phyloP scores from a whole-genome alignment of 2,797 vertebrate genomes.

The Micrastur ruficollis region DNA sequence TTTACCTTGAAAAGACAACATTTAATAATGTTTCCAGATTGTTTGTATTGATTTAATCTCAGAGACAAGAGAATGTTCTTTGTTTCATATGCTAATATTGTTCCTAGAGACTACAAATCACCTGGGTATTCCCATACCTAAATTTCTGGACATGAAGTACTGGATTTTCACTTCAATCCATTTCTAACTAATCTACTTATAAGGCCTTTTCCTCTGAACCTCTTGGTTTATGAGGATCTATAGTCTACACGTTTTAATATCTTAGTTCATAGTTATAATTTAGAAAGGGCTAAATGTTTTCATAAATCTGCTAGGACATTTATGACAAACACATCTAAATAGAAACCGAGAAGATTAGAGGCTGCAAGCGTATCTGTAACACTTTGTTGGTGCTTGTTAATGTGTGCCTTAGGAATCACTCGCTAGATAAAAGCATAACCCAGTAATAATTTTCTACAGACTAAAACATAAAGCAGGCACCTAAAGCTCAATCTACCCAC shows the following conservation, averaged over 20 bases:
- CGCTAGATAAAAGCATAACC: not conserved
- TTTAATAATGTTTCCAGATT: not conserved
- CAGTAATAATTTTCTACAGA: not conserved
- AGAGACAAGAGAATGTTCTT: not conserved
- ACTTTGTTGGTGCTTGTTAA: not conserved
- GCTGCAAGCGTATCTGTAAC: not conserved
- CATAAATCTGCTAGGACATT: not conserved
- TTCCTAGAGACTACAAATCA: not conserved
- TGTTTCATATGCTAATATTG: not conserved
- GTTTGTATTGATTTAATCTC: not conserved
- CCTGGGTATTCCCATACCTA: not conserved
- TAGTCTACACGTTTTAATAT: not conserved
- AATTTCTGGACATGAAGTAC: not conserved
- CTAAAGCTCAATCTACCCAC: not conserved
- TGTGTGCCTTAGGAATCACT: not conserved
- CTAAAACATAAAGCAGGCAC: not conserved
- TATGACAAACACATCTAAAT: not conserved
- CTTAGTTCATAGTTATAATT: not conserved
- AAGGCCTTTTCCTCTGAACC: not conserved
- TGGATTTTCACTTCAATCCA: not conserved
- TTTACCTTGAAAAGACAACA: not conserved
- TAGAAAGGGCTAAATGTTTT: not conserved
- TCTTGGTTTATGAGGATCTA: not conserved
- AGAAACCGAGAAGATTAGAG: not conserved
- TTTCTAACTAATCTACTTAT: not conserved